These are phyloP conservation scores for Tinea trinotella DNA, from an alignment of 2,888 invertebrate species.

Conservation along the genomic window DNA sequence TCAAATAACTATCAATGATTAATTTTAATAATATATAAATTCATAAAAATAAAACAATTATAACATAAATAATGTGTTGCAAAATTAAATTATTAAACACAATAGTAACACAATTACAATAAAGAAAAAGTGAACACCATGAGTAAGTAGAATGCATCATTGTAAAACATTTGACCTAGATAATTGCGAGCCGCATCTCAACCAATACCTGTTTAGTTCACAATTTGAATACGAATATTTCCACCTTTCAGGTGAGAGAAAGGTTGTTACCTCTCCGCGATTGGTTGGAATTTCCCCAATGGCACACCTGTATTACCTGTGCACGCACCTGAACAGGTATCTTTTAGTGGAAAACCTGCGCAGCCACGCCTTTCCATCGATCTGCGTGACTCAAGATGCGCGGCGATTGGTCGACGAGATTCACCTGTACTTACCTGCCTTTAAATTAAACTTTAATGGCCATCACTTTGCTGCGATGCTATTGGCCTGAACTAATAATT, in stretches of 20 bases:
- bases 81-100: too few species aligned
- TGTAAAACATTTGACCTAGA: background rate
- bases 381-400: constrained; percentile 67
- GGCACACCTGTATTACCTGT: constrained; percentile 34
- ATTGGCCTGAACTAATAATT: background rate
- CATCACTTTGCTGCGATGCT: background rate
- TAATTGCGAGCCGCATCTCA: constrained; percentile 23
- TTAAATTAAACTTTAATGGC: background rate
- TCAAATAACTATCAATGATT: too few species aligned
- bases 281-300: constrained; percentile 30
- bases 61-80: too few species aligned
- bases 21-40: too few species aligned
- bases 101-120: too few species aligned
- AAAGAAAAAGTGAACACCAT: too few species aligned
- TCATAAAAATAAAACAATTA: too few species aligned
- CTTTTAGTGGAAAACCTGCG: constrained; percentile 33
- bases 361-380: constrained; percentile 61
- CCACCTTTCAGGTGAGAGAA: constrained; percentile 45
- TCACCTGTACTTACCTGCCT: constrained; percentile 8
- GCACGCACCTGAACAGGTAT: constrained; percentile 24
- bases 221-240: background rate
- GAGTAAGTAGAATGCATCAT: too few species aligned
- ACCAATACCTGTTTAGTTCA: constrained; percentile 21
- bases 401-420: constrained; percentile 53
- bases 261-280: constrained; percentile 25